Evolutionary conservation across 2,113 vertebrate genomes (phyloP), one percentile per base, ranked within the genome.

Genomic region (Bombycilla garrulus): DNA sequence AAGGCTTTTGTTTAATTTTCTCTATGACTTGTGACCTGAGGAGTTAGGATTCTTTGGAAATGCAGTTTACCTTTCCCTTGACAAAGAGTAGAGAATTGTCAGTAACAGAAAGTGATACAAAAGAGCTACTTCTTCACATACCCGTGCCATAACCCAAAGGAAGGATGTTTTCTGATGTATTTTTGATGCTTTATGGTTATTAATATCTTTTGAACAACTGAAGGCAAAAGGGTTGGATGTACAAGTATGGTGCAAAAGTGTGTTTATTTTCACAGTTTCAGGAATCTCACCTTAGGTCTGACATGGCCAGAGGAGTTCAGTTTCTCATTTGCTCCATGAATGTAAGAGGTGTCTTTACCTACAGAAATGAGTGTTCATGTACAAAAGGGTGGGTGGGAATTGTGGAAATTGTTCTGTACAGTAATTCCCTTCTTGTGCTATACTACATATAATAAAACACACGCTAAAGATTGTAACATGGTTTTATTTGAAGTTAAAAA

Each of bases 1-100:
- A 91, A 95, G 87, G n/a, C n/a, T 91, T 92, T 94, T 96, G 25
- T 96, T 96, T 96, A 92, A 90, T 93, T 80, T 96, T 96, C 54
- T 94, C 47, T 86, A 62, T 67, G 71, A 65, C 51, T 92, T 90
- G 66, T 92, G 57, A 51, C n/a, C 5, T 6, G 35, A 3, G 8
- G 12, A n/a, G 6, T 36, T 35, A 71, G 47, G 58, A 90, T 56
- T 36, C 19, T 73, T 45, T 53, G 61, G 18, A 73, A 72, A 62
- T 47, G 12, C 16, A 81, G 9, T 87, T 91, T 66, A 24, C 24
- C 24, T 69, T 51, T 64, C 23, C 15, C 40, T 86, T 90, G 56
- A 40, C 40, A 65, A 67, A 74, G 25, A 29, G 6, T 12, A 62
- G 36, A 79, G 62, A 78, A 66, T 13, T 5, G 13, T 20, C 2